A percentile compares a stretch with the other conserved stretches of the same genome.
These are phyloP conservation scores for Leptopterna dolabrata DNA, from an alignment of 2,888 invertebrate genomes.

Conservation along the genomic window DNA sequence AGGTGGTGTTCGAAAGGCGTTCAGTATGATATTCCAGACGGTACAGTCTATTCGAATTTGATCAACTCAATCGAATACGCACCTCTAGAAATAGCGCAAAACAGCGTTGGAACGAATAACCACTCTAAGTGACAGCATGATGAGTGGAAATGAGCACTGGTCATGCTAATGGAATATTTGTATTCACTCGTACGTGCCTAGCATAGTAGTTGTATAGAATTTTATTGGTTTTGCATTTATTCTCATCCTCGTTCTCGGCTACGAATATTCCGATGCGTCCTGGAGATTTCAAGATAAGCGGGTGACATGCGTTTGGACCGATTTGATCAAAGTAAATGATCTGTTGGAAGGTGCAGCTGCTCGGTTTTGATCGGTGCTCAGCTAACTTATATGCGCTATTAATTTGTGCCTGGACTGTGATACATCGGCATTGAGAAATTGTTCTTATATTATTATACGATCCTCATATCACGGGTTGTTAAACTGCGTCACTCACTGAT, in stretches of 20 bases:
- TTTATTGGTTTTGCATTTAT: neutral
- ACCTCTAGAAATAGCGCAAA: too few relatives aligned
- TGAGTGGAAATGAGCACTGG: too few relatives aligned
- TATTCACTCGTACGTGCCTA: neutral
- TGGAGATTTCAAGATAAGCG: neutral
- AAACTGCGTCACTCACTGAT: neutral
- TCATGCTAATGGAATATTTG: too few relatives aligned
- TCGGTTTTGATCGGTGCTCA: neutral
- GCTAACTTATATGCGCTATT: neutral
- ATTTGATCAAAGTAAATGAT: neutral
- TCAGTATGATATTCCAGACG: too few relatives aligned
- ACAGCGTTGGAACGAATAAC: too few relatives aligned
- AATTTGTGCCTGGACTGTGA: neutral
- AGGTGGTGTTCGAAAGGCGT: too few relatives aligned
- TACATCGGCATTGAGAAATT: neutral
- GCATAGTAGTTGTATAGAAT: neutral
- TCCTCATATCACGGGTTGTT: neutral
- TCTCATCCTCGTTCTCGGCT: neutral
- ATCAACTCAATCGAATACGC: too few relatives aligned
- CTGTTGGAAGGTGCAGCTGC: neutral
- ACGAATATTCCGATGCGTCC: neutral
- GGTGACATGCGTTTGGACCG: neutral
- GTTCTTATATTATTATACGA: neutral
- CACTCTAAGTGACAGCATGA: too few relatives aligned
- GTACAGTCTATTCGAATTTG: too few relatives aligned